phyloP scores from a whole-genome alignment of 2,888 invertebrate genomes.

The Cloeon dipterum region DNA sequence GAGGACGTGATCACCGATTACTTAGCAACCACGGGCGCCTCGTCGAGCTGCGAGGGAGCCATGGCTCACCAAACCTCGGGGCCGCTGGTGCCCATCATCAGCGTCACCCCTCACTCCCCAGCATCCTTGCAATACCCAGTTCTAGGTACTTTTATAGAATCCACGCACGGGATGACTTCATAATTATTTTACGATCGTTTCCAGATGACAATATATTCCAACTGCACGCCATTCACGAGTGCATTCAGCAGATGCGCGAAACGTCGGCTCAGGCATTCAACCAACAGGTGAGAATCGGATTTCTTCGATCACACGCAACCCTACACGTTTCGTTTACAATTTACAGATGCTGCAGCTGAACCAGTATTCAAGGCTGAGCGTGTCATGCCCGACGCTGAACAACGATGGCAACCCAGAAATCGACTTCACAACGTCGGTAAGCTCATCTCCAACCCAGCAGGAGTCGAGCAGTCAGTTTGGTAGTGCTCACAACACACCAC shows the following conservation, averaged over 20 bases:
- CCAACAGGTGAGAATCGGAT: conserved; percentile 12
- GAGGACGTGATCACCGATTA: conserved; percentile 61
- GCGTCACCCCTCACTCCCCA: conserved; percentile 72
- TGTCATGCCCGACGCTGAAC: conserved; percentile 45
- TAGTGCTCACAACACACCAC: background rate
- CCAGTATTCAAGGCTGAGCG: conserved; percentile 34
- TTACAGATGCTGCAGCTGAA: conserved; percentile 9
- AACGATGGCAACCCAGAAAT: conserved; percentile 22
- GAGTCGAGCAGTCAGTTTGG: background rate
- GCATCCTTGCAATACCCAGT: conserved; percentile 46
- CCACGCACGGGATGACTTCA: too few relatives aligned
- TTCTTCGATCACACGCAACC: too few relatives aligned
- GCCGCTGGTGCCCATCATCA: conserved; percentile 55
- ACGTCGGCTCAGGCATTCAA: conserved; percentile 16
- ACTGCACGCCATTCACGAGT: conserved; percentile 48
- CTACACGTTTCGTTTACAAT: too few relatives aligned
- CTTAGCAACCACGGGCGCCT: conserved; percentile 17
- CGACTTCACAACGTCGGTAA: conserved; percentile 22
- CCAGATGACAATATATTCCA: conserved; percentile 55
- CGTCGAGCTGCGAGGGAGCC: conserved; percentile 10
- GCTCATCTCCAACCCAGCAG: conserved; percentile 22
- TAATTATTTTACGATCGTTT: too few relatives aligned
- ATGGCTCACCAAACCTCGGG: conserved; percentile 9
- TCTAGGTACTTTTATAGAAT: too few relatives aligned
- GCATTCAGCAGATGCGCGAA: conserved; percentile 54